Evolutionary conservation across 2,113 vertebrate genomes (phyloP), one percentile per base, ranked within the genome.

Genomic region (Ascaphus truei): DNA sequence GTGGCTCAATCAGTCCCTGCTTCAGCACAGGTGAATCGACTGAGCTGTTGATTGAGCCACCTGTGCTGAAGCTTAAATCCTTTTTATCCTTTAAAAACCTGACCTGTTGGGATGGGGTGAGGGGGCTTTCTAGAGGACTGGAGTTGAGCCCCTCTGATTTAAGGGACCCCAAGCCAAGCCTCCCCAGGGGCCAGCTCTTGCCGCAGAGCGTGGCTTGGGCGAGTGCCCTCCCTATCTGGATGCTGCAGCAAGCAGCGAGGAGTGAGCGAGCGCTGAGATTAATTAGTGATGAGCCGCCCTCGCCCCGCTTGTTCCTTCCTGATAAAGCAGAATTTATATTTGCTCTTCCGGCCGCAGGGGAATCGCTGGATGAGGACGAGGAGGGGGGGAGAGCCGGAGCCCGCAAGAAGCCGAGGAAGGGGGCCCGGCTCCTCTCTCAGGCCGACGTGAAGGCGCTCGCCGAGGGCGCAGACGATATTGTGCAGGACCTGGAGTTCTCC

Each of bases 401-500:
- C 73, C 47, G 68, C 34, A 63, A 15, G 50, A 15, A 22, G 16
- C 66, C 13, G 68, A 71, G 39, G 20, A 59, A 34, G 57, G 0
- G 48, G 4, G 29, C 39, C 0, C 64, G 0, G 0, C 80, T 58
- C 2, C 34, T 93, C 75, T 83, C 88, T 1, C 86, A 75, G 0
- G 53, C 84, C 0, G 92, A 93, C 79, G 88, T 98, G 22, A 68
- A 90, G 33, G 85, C 75, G 66, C 86, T 98, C 68, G 92, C 93
- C 0, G 86, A 81, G 71, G 96, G 96, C 18, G 90, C 81, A 0
- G 92, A 93, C 23, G 96, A 98, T n/a, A 1, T 92, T 3, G 88
- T 98, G 60, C 90, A 95, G 78, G 96, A 98, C 69, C 84, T 98
- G 37, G 77, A 90, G 59, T 80, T 98, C 41, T 98, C 96, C 0